Conservation (phyloP, 2,113 vertebrate species). For the Muntiacus reevesi region DNA sequence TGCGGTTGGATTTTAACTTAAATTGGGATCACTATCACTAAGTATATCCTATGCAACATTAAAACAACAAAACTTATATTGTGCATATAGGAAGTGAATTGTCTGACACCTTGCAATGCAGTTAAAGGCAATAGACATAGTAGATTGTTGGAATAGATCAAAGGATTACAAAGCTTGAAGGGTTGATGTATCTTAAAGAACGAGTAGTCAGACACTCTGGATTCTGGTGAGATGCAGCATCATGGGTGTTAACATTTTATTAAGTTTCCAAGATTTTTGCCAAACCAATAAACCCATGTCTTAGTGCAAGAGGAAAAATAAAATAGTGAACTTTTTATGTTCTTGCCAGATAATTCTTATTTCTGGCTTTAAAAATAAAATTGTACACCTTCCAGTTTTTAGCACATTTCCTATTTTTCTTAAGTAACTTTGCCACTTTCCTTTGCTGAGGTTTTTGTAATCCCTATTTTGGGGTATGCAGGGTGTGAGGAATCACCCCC, state of each 20-base stretch:
- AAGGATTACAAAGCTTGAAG: neutral
- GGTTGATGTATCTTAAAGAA: neutral
- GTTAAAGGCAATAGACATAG: neutral
- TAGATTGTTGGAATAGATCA: neutral
- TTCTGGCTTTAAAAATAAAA: constrained; percentile 57
- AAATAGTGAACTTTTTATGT: neutral
- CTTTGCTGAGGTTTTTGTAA: neutral
- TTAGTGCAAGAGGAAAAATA: neutral
- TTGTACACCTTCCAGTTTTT: neutral
- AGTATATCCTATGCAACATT: neutral
- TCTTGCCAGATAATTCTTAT: neutral
- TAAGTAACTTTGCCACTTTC: neutral
- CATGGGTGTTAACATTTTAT: neutral
- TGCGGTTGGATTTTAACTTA: constrained; percentile 1
- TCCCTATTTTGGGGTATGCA: neutral
- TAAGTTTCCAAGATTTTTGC: constrained; percentile 28
- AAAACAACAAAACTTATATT: neutral
- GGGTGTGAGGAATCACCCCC: neutral
- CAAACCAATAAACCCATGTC: neutral
- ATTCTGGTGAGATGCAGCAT: neutral
- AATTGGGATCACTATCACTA: neutral
- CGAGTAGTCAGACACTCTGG: neutral
- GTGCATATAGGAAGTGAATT: neutral
- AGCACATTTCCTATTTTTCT: neutral
- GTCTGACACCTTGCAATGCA: neutral